Evolutionary conservation across 2,888 invertebrate genomes (phyloP).

Genomic region (Archaeoteleia sp.): DNA sequence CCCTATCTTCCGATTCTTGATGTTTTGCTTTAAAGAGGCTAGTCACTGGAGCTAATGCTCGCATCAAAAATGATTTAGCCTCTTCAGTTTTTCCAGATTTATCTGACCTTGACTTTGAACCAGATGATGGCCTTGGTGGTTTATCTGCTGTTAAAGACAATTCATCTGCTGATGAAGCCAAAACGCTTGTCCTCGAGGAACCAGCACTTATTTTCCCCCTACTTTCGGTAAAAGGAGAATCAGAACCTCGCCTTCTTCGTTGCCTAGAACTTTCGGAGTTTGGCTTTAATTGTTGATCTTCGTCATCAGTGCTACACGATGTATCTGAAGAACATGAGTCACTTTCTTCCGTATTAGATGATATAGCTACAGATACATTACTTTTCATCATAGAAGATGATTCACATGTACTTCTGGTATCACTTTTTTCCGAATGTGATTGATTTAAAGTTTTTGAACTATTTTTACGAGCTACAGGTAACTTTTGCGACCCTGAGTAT

Average conservation of each 20-base stretch:
- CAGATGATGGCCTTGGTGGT: conserved; percentile 77
- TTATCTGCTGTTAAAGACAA: conserved; percentile 77
- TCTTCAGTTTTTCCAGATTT: conserved; percentile 77
- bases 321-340: conserved; percentile 65
- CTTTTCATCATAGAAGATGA: conserved; percentile 13
- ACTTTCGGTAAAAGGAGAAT: conserved; percentile 59
- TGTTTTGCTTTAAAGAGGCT: conserved; percentile 82
- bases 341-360: conserved; percentile 65
- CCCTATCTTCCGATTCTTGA: conserved; percentile 73
- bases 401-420: conserved; percentile 5
- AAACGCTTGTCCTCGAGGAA: conserved; percentile 77
- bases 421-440: conserved; percentile 6
- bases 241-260: conserved; percentile 55
- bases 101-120: conserved; percentile 70
- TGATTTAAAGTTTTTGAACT: conserved; percentile 14
- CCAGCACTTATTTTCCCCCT: conserved; percentile 65
- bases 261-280: conserved; percentile 50
- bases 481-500: conserved; percentile 51
- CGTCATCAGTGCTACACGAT: conserved; percentile 72
- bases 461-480: conserved; percentile 49
- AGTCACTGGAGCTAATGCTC: conserved; percentile 85
- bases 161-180: conserved; percentile 78
- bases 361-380: conserved; percentile 4
- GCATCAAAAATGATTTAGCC: conserved; percentile 83
- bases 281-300: conserved; percentile 47